Evolutionary conservation across 2,888 invertebrate genomes (phyloP), one percentile per base, ranked within the genome.

Genomic region (Mactromeris polynyma): DNA sequence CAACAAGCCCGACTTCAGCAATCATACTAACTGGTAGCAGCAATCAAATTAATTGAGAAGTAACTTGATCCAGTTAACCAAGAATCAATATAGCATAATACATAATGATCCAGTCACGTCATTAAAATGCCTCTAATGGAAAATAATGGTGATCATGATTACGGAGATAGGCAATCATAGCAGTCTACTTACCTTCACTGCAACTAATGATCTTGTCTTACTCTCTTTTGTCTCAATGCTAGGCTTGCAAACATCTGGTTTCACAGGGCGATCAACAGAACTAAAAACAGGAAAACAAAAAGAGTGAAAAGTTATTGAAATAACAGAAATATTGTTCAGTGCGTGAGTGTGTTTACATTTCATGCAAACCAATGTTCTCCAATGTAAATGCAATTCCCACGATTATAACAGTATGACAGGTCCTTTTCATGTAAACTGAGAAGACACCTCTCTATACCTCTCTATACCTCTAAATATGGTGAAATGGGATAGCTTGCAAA

Each of bases 121-220:
- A 64, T 64, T 64, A 26, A 26, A 64, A n/a, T 64, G 26, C 6
- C 58, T 7, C 9, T 64, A 64, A 64, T 64, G 26, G 58, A 64
- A 9, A 26, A n/a, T 64, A 64, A 64, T 64, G 11, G 58, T 26
- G 26, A 64, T 64, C 26, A 26, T 64, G 58, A 64, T 64, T 26
- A 26, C 58, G 26, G 58, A 64, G n/a, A 64, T 26, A 26, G n/a
- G 58, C 26, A 26, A 64, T 64, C 58, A 64, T n/a, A 64, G 7
- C 4, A 26, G 26, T 26, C 58, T 64, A 33, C 42, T 83, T 73
- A 83, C 83, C 46, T 83, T 83, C 38, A 73, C 83, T 0, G 83
- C 83, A 1, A 83, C 40, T 21, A 46, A 73, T 14, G 69, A 14
- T 73, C 83, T 83, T 3, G 26, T 36, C 33, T 26, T 26, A 26